Percentiles rank a stretch among this genome's conserved stretches.
phyloP scores from a whole-genome alignment of 2,113 vertebrate genomes.

The Cinclus mexicanus region DNA sequence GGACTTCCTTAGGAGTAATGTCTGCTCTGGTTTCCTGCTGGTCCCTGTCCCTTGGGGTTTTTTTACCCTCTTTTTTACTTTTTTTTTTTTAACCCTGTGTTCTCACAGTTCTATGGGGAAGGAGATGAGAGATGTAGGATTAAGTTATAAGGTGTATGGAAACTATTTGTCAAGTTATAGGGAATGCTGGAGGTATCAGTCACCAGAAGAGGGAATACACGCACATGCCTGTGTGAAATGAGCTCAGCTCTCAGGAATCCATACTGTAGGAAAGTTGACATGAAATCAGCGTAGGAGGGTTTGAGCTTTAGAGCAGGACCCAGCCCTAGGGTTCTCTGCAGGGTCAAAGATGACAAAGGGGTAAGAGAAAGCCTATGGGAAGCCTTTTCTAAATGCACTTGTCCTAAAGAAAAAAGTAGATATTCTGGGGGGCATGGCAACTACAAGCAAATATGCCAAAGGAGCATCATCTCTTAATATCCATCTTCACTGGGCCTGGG shows the following conservation, averaged over 20 bases:
- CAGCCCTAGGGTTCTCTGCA: background rate
- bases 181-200: background rate
- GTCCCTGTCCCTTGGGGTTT: background rate
- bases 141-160: background rate
- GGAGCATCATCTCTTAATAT: background rate
- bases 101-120: background rate
- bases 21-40: slow-evolving; percentile 42
- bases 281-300: background rate
- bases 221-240: background rate
- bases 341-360: background rate
- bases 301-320: background rate
- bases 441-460: background rate
- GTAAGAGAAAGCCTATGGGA: background rate
- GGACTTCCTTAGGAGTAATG: slow-evolving; percentile 30
- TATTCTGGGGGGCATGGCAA: background rate
- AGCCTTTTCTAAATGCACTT: background rate
- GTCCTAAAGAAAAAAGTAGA: background rate
- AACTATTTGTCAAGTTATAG: background rate
- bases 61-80: no score
- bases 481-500: background rate
- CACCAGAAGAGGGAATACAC: background rate
- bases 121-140: background rate
- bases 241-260: slow-evolving; percentile 18
- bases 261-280: background rate
- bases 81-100: background rate